phyloP scores from a whole-genome alignment of 2,888 invertebrate genomes.

The Toxonevra muliebris region DNA sequence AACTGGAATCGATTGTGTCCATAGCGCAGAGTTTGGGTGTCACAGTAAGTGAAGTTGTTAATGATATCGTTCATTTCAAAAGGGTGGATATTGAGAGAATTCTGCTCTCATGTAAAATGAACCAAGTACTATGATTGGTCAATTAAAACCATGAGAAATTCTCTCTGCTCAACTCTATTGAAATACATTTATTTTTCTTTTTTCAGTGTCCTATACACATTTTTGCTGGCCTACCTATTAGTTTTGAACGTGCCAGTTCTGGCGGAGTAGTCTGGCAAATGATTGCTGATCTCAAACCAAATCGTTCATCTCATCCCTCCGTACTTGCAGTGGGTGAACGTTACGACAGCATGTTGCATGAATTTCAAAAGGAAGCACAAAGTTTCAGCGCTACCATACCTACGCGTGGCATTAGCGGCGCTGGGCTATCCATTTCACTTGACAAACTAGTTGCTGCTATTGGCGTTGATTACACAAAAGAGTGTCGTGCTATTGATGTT shows the following conservation, averaged over 20 bases:
- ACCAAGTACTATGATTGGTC: not conserved
- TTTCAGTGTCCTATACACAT: conserved; percentile 70
- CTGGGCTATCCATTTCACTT: conserved; percentile 85
- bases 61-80: not conserved
- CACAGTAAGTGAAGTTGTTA: conserved; percentile 68
- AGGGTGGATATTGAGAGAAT: not conserved
- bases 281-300: conserved; percentile 59
- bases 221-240: conserved; percentile 65
- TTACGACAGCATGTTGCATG: conserved; percentile 83
- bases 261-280: conserved; percentile 73
- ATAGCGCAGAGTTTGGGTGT: conserved; percentile 80
- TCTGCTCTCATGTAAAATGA: not conserved
- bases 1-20: conserved; percentile 77
- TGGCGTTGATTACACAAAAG: conserved; percentile 67
- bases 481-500: conserved; percentile 70
- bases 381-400: conserved; percentile 58
- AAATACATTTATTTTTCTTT: not conserved
- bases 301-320: conserved; percentile 67
- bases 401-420: conserved; percentile 68
- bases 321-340: conserved; percentile 90
- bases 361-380: conserved; percentile 69
- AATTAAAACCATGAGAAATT: too few relatives aligned
- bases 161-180: not conserved
- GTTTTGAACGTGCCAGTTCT: conserved; percentile 68
- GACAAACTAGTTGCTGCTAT: conserved; percentile 78